Evolutionary conservation across 2,888 invertebrate genomes (phyloP), one percentile per base, ranked within the genome.

Genomic region (Dendrolimus pini): DNA sequence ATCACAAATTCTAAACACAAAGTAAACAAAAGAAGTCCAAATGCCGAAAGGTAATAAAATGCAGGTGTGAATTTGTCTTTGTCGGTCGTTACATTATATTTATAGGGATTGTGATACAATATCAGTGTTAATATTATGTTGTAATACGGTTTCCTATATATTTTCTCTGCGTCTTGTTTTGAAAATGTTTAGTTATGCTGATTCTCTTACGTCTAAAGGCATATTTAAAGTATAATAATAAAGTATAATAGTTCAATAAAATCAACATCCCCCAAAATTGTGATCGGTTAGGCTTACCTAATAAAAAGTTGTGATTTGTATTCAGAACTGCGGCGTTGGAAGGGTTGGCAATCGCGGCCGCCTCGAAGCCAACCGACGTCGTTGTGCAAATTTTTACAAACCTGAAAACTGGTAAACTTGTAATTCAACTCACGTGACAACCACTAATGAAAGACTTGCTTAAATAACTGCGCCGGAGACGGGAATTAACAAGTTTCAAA

Each of bases 361-460:
- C 65, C 54, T 54, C 55, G 59, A 57, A 57, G 18, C 59, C 66
- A 63, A 64, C 62, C 66, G 59, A 71, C 71, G 75, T 77, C 81
- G 83, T 82, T 80, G 80, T 77, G 63, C 69, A 70, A 80, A 76
- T 82, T 82, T 85, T 83, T 78, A 68, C 61, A 57, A 63, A 76
- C 72, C 73, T 80, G 75, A 77, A 80, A 83, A 77, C 68, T 74
- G 67, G 56, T 61, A 57, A 65, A 66, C 70, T 84, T 83, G 78
- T 76, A 77, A 89, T 89, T 88, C 89, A 67, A 61, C 71, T 78
- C 89, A 87, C 89, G 89, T 81, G 85, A 78, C 74, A 75, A 77
- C 75, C 82, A 81, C 87, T 89, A 90, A 89, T 88, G 89, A 89
- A 88, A 87, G 85, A 82, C 88, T 86, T 80, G 81, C 83, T 88